A percentile compares a stretch with the other conserved stretches of the same genome.
Conservation (phyloP, 2,113 vertebrate genomes). For the Lagopus leucura region DNA sequence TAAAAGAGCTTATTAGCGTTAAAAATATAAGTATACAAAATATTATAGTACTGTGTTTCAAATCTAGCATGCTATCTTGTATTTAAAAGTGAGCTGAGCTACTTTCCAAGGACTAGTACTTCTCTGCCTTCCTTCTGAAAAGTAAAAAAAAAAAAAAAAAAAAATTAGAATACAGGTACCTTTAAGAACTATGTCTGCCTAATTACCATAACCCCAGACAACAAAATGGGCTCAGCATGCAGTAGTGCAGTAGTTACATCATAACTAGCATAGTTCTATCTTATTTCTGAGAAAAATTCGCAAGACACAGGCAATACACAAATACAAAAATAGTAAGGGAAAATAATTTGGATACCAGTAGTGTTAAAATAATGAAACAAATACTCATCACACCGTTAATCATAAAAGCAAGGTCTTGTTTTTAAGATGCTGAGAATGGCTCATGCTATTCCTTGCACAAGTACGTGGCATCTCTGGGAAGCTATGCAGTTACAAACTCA, state of each 20-base stretch:
- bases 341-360: neutral
- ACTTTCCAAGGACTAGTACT: neutral
- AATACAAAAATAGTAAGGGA: neutral
- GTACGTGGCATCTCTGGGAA: neutral
- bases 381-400: neutral
- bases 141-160: neutral
- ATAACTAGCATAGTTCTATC: neutral
- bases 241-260: neutral
- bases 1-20: neutral
- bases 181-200: neutral
- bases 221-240: neutral
- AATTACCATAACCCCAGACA: neutral
- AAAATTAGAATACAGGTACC: neutral
- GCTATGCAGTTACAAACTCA: neutral
- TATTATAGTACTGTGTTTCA: neutral
- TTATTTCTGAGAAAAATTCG: neutral
- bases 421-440: too few species aligned
- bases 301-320: neutral
- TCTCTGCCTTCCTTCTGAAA: neutral
- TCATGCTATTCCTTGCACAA: neutral
- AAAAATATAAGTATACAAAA: neutral
- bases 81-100: neutral
- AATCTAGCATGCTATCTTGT: neutral
- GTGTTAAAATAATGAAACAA: neutral
- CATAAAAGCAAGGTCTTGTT: neutral